Evolutionary conservation across 2,113 vertebrate species (phyloP), one percentile per base, ranked within the genome.

Genomic region (Chaetops frenatus): DNA sequence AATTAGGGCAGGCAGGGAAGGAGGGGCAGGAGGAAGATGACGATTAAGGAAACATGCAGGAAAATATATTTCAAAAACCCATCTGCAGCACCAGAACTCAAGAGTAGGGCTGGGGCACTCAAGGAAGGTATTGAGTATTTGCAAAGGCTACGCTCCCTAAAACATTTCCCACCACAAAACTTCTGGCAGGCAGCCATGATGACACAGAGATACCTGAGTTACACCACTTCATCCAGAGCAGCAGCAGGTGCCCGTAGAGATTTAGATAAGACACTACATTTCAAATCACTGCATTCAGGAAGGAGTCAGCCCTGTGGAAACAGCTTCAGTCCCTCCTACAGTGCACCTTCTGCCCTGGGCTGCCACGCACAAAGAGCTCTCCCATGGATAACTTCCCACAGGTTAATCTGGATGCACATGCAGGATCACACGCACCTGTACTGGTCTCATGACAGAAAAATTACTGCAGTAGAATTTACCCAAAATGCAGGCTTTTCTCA

Each of bases 291-390:
- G 84, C 54, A 45, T 56, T 57, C 78, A 73, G 81, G 56, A 94
- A 80, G 56, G 57, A 94, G 92, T 53, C 69, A 78, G 76, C 36
- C 87, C 61, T 10, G 11, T 1, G 3, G 81, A 72, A 92, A 92
- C n/a, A 94, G 87, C 60, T 84, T 72, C 92, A 87, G 45, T 58
- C 65, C 79, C 80, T 97, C 95, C 97, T 74, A 65, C 8, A 4
- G 89, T 40, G 93, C 86, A 89, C 76, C 95, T 95, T 94, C 85
- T 94, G 85, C 80, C 93, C 66, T 51, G 76, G 73, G 47, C 88
- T 95, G 93, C 78, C 88, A 87, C 1, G 1, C 56, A 84, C 91
- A 71, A 58, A 88, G 90, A 91, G 83, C 18, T 56, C 83, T 95
- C 77, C 67, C 62, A 82, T 5, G 54, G 92, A 95, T 83, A 83